A percentile compares a stretch with the other conserved stretches of the same genome.
Evolutionary conservation across 2,113 vertebrate genomes (phyloP).

Genomic region (Brienomyrus longianalis): DNA sequence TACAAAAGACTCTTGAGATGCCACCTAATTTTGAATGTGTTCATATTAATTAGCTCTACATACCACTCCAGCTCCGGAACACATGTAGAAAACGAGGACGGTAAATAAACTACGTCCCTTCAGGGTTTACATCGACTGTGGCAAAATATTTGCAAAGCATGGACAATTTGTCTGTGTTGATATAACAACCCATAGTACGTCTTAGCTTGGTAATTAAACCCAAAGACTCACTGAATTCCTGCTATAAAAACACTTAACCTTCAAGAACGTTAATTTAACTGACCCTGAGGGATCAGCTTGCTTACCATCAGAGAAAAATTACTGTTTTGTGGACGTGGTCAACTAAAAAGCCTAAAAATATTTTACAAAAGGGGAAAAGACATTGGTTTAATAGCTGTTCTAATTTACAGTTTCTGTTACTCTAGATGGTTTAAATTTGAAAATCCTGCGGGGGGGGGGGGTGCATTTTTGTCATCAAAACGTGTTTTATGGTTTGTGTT

Average conservation of each 20-base stretch:
- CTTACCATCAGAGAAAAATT: constrained; percentile 11
- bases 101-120: not conserved
- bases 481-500: not conserved
- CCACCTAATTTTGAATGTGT: not conserved
- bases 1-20: not conserved
- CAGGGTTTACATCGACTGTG: not conserved
- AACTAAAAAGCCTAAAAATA: constrained; percentile 1
- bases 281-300: not conserved
- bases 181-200: not conserved
- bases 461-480: not conserved
- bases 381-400: not conserved
- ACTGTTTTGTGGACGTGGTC: not conserved
- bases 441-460: not conserved
- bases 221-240: not conserved
- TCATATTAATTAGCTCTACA: not conserved
- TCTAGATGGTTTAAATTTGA: constrained; percentile 7
- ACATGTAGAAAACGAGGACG: not conserved
- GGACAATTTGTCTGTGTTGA: not conserved
- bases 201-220: not conserved
- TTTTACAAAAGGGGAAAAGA: not conserved
- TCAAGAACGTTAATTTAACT: constrained; percentile 22
- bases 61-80: not conserved
- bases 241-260: constrained; percentile 19
- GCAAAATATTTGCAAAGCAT: constrained; percentile 1
- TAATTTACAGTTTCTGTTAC: not conserved